Evolutionary conservation across 2,113 vertebrate species (phyloP).

Genomic region (Ifrita kowaldi): DNA sequence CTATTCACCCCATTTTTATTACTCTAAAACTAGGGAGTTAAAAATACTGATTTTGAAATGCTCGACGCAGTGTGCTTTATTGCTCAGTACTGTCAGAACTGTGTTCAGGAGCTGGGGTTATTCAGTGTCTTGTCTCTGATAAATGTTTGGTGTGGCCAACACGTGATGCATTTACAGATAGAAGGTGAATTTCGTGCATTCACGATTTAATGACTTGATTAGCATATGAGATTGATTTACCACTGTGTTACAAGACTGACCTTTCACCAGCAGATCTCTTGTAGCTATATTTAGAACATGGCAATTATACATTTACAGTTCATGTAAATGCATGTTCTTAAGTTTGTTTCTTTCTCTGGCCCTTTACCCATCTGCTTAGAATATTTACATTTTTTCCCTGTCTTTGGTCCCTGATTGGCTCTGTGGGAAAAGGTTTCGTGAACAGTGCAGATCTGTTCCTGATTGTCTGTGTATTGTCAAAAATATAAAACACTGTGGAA

Average conservation of each 20-base stretch:
- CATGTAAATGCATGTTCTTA: not conserved
- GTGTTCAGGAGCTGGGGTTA: not conserved
- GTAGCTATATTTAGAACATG: not conserved
- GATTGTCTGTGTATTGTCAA: not conserved
- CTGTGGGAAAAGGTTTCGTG: not conserved
- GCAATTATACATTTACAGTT: not conserved
- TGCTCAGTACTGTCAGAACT: not conserved
- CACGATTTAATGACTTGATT: not conserved
- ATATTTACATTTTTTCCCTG: not conserved
- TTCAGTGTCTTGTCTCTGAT: not conserved
- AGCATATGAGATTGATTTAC: not conserved
- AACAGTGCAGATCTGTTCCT: not conserved
- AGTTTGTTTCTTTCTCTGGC: not conserved
- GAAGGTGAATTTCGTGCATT: not conserved
- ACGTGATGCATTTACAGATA: not conserved
- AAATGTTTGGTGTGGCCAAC: not conserved
- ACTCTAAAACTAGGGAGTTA: not conserved
- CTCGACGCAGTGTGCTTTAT: not conserved
- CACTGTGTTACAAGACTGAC: not conserved
- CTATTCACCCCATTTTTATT: not conserved
- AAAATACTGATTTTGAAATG: not conserved
- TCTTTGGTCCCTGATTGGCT: not conserved
- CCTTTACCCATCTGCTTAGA: not conserved
- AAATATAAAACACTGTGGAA: not conserved
- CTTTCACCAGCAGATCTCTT: constrained; percentile 3